Percentiles rank a stretch among this genome's conserved stretches.
Conservation (phyloP, 2,888 invertebrate species). For the Tiliacea citrago region DNA sequence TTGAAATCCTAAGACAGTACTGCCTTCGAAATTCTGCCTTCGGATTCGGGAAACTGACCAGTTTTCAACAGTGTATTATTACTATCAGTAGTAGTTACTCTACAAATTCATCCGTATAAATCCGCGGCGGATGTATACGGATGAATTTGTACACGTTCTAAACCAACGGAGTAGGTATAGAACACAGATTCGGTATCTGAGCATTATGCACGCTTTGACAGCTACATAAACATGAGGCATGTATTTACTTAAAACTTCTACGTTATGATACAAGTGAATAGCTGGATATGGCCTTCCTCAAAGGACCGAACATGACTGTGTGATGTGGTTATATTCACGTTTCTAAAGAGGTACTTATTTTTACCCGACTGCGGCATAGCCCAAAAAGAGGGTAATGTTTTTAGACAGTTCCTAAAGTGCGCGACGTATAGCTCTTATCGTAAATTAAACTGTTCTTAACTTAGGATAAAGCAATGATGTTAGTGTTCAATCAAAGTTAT, state of each 20-base stretch:
- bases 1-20: background rate
- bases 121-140: no score
- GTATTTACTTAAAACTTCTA: background rate
- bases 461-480: conserved; percentile 49
- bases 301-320: background rate
- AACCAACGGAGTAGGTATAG: no score
- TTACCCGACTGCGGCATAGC: background rate
- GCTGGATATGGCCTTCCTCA: background rate
- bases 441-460: conserved; percentile 30
- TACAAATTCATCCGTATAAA: background rate
- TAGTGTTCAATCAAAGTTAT: conserved; percentile 57
- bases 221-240: background rate
- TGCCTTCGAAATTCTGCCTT: background rate
- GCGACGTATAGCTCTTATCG: conserved; percentile 1
- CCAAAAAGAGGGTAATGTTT: background rate
- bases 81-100: no score
- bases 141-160: no score
- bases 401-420: background rate
- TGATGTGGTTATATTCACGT: background rate
- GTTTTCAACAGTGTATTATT: background rate
- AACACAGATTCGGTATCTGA: background rate
- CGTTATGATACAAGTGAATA: background rate
- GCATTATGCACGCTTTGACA: background rate
- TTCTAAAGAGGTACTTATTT: background rate
- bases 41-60: background rate